Evolutionary conservation across 1,140 invertebrate genomes (phyloP), one percentile per base, ranked within the genome.

Genomic region (Macrotrachela quadricornifera): DNA sequence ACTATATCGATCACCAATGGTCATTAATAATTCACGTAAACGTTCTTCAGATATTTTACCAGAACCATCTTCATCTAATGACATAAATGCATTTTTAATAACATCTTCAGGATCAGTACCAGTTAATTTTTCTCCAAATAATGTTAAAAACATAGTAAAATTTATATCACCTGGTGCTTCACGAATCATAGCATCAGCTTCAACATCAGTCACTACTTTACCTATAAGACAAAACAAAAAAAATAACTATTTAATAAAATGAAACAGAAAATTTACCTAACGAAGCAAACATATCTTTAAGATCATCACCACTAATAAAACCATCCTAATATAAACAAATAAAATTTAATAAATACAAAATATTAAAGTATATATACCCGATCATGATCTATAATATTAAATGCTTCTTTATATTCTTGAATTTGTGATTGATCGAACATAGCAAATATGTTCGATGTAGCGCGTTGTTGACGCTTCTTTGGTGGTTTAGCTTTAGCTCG

Each of bases 351-450:
- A 30, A 30, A 30, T 8, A 30, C 3, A 30, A 30, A 30, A 30
- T 4, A 30, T 4, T 8, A 8, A 30, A 30, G 8, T 30, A 30
- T 30, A 30, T 30, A 30, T 30, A 30, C 21, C 18, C 54, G 17
- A 50, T 55, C 54, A 16, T 97, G 92, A 68, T 99, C 94, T 67
- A 99, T 99, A 87, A 99, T 96, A 61, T 96, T 96, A 67, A 99
- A 99, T 17, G 92, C 94, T 72, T 95, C 90, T 68, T 96, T 96
- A 66, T 96, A 96, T 68, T 96, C 90, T 56, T 90, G 87, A 57
- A 94, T 94, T 70, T 96, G 91, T 0, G 87, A 86, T 65, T 95
- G 87, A 69, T 95, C 90, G 73, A 95, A 95, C 88, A 95, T 95
- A 50, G 88, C 90, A 73, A 96, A 96, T 0, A 49, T 88, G 80